A percentile compares a stretch with the other conserved stretches of the same genome.
These are phyloP conservation scores for Paralichthys olivaceus DNA, from an alignment of 2,113 vertebrate genomes.

Conservation along the genomic window DNA sequence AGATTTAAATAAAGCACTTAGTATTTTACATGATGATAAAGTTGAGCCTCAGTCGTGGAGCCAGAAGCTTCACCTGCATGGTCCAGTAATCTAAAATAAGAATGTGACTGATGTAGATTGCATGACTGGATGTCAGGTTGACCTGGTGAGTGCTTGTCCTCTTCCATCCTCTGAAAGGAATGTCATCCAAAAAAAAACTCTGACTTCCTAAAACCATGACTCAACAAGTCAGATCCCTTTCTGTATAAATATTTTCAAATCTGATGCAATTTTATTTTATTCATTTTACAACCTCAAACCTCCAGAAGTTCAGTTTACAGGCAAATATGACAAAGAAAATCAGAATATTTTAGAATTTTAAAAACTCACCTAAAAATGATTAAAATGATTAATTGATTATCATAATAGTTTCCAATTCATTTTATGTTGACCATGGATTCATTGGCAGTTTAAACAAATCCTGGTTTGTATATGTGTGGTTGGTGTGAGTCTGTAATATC, in stretches of 20 bases:
- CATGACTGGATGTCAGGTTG: background rate
- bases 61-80: background rate
- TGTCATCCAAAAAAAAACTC: background rate
- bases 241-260: background rate
- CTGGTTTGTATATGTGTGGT: no score
- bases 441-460: no score
- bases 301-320: no score
- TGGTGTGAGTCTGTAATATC: no score
- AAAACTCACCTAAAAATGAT: no score
- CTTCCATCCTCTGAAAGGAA: conserved; percentile 29
- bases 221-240: no score
- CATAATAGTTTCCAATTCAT: no score
- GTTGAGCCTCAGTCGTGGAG: background rate
- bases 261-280: background rate
- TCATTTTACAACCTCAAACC: background rate
- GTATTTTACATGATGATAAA: background rate
- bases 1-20: no score
- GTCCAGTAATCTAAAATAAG: background rate
- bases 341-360: no score
- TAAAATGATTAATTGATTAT: no score
- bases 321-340: no score
- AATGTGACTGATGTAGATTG: background rate
- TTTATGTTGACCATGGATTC: no score
- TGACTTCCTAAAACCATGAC: background rate
- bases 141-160: background rate